Base-by-base conservation (phyloP, 2,797 vertebrate genomes). In the Lateolabrax maculatus region DNA sequence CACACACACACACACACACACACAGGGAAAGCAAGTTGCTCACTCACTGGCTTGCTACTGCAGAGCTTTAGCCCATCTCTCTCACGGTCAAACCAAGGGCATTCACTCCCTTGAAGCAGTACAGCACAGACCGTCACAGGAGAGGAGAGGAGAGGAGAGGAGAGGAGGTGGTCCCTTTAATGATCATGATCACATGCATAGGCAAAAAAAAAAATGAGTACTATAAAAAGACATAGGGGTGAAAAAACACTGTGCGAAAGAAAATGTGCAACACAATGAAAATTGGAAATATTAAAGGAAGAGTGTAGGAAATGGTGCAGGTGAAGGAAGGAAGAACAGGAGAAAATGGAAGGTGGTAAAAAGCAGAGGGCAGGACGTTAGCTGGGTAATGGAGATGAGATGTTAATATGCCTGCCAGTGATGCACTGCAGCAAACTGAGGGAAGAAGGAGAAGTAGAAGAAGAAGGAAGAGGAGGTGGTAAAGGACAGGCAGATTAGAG, bases 51-150 rank as follows among this genome's bases (percentile, higher is more conserved):
- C 84, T 83, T 81, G 68, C 76, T 84, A 87, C 91, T 91, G 93
- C 91, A 93, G 87, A 90, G 90, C 83, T 86, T 81, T 70, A 90
- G 81, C 69, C 83, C 67, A 78, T 82, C 77, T 79, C 74, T 58
- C 67, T 93, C 94, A 93, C 65, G 89, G 94, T 95, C 94, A 94
- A 71, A 90, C 75, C 93, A 94, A 94, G 93, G 94, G 86, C 92
- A 93, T 85, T 71, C 67, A 48, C 81, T 83, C 77, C 68, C 84
- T 77, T 81, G 84, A 85, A 90, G 88, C 75, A 75, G 76, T 61
- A 84, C 79, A 84, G 82, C 74, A 83, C 78, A 78, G 84, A 82
- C 78, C 52, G n/a, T 84, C 72, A 88, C 13, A 57, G 58, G 36
- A 68, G 71, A 80, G 72, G 55, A 66, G 52, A 55, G 63, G 27